Conservation (phyloP, 1,140 invertebrate species). For the Lepidostoma basale region DNA sequence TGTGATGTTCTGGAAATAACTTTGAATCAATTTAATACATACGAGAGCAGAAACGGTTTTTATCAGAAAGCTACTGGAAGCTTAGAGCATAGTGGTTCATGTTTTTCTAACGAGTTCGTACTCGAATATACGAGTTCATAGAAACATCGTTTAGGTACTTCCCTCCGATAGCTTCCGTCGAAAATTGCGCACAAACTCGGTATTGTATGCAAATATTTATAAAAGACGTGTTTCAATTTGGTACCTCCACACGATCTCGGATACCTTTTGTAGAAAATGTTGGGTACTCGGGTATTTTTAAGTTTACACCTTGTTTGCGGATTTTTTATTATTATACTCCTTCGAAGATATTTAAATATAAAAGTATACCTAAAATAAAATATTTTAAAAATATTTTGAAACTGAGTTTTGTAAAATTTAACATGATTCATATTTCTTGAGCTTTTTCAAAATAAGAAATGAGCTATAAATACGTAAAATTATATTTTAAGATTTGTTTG, state of each 20-base stretch:
- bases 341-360: not conserved
- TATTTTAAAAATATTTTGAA: not conserved
- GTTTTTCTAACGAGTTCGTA: too few species aligned
- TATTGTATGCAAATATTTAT: slow-evolving; percentile 44
- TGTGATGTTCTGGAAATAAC: too few species aligned
- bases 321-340: too few species aligned
- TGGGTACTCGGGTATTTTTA: not conserved
- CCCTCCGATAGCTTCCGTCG: not conserved
- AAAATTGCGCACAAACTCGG: slow-evolving; percentile 3
- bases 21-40: too few species aligned
- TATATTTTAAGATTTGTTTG: not conserved
- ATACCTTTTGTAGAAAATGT: not conserved
- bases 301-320: too few species aligned
- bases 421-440: not conserved
- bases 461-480: not conserved
- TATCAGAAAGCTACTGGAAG: too few species aligned
- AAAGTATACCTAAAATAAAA: not conserved
- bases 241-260: slow-evolving; percentile 25
- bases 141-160: too few species aligned
- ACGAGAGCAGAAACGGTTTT: too few species aligned
- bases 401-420: not conserved
- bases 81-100: too few species aligned
- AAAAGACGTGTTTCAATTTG: slow-evolving; percentile 44
- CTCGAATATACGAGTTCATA: too few species aligned
- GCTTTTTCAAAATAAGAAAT: not conserved